Conservation (phyloP, 1,140 invertebrate genomes). For the Drosophila pandora region DNA sequence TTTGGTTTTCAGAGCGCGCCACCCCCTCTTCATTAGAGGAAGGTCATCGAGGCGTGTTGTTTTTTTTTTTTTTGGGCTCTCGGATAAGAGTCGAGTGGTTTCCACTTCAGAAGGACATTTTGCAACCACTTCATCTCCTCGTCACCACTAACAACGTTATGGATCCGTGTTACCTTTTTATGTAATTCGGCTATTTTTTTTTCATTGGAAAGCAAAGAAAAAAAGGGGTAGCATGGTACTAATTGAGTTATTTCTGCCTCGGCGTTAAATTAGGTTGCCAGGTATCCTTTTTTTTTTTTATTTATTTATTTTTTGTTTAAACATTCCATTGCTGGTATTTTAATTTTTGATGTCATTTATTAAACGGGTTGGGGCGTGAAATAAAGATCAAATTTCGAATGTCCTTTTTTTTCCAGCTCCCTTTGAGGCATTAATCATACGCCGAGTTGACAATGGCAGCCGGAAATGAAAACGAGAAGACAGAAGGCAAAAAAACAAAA, state of each 20-base stretch:
- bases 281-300: conserved; percentile 18
- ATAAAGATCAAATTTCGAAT: conserved; percentile 28
- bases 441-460: conserved; percentile 50
- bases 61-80: conserved; percentile 5
- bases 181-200: not conserved
- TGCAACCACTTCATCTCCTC: conserved; percentile 17
- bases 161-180: conserved; percentile 36
- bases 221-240: conserved; percentile 47
- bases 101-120: conserved; percentile 11
- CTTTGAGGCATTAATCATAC: conserved; percentile 70
- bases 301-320: not conserved
- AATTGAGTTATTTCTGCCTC: conserved; percentile 76
- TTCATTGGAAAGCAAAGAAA: conserved; percentile 13
- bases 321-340: conserved; percentile 43
- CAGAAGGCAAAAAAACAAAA: conserved; percentile 5
- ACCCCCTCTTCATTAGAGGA: conserved; percentile 27
- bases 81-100: conserved; percentile 43
- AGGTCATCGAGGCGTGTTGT: conserved; percentile 13
- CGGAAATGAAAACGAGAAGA: conserved; percentile 55
- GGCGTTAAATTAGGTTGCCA: conserved; percentile 76
- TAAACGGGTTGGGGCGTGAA: conserved; percentile 48
- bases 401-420: conserved; percentile 11
- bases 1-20: not conserved
- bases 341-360: conserved; percentile 81
- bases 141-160: conserved; percentile 68